Evolutionary conservation across 2,888 invertebrate species (phyloP).

Genomic region (Hyles lineata): DNA sequence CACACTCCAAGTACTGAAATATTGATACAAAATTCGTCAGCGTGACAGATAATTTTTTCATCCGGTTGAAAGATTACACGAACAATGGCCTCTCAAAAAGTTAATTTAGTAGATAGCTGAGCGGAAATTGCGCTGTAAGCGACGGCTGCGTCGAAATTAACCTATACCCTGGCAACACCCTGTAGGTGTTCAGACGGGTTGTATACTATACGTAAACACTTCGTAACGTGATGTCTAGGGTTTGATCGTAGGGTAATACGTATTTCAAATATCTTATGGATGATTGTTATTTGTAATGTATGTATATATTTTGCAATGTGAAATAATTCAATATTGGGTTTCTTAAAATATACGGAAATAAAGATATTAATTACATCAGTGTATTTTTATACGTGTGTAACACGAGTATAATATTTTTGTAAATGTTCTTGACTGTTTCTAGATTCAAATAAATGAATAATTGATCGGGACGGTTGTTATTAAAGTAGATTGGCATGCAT

Average conservation of each 20-base stretch:
- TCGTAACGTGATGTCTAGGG: neutral
- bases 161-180: slow-evolving; percentile 13
- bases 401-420: no score
- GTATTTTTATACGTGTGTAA: no score
- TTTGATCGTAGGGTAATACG: neutral
- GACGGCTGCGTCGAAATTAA: slow-evolving; percentile 4
- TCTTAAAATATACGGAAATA: no score
- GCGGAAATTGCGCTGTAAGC: slow-evolving; percentile 19
- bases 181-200: neutral
- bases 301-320: no score
- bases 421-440: no score
- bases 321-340: no score
- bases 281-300: no score
- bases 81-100: slow-evolving; percentile 23
- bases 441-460: no score
- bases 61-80: slow-evolving; percentile 23
- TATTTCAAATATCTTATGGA: neutral
- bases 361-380: no score
- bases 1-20: neutral
- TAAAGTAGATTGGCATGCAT: no score
- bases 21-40: slow-evolving; percentile 15
- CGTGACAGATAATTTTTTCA: slow-evolving; percentile 19
- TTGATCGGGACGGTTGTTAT: no score
- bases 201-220: neutral
- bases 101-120: slow-evolving; percentile 26